A percentile compares a stretch with the other conserved stretches of the same genome.
Evolutionary conservation across 2,113 vertebrate genomes (phyloP).

Genomic region (Saccopteryx leptura): DNA sequence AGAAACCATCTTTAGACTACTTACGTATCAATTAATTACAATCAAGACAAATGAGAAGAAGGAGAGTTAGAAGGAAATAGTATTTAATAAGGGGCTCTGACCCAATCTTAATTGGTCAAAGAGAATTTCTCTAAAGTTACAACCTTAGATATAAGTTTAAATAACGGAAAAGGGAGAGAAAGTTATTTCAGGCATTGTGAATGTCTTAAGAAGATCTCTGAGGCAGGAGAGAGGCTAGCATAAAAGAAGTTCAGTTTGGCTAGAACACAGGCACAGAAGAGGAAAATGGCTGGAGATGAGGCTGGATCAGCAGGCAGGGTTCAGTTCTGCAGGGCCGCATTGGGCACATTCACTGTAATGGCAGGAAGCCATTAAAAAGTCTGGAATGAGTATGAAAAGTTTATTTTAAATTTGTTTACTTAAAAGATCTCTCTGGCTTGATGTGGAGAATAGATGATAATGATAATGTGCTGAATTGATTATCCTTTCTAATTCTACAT

Average conservation of each 20-base stretch:
- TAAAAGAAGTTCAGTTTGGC: not conserved
- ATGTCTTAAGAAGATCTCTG: not conserved
- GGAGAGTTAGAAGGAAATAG: not conserved
- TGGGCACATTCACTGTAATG: too few relatives aligned
- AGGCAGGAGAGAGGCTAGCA: not conserved
- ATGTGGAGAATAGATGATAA: not conserved
- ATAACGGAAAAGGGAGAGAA: not conserved
- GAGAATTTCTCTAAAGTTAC: not conserved
- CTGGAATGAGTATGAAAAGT: not conserved
- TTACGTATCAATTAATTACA: not conserved
- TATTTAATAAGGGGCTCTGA: not conserved
- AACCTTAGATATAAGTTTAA: not conserved
- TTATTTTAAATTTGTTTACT: not conserved
- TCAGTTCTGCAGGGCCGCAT: not conserved
- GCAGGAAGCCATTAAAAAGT: not conserved
- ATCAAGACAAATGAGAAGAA: not conserved
- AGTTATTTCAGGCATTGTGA: not conserved
- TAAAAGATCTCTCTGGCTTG: not conserved
- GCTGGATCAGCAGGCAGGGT: fast-evolving
- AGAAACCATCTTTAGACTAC: not conserved
- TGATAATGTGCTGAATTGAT: not conserved
- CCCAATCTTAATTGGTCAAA: not conserved
- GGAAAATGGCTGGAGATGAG: not conserved
- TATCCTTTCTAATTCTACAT: not conserved
- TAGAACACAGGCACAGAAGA: not conserved